phyloP scores from a whole-genome alignment of 2,888 invertebrate genomes.

The Sinhomidia bicolor region DNA sequence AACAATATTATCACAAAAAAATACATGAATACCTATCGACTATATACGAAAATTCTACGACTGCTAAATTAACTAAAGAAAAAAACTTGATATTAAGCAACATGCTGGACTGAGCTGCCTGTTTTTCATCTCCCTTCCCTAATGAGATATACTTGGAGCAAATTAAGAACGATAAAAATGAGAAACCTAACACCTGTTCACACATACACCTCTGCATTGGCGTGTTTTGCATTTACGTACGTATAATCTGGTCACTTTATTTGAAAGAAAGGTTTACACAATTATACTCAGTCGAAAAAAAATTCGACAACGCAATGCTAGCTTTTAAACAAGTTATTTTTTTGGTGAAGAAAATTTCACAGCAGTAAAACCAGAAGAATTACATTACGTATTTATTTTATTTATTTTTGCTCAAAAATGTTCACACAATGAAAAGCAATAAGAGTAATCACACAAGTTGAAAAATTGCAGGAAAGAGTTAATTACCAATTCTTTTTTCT shows the following conservation, averaged over 20 bases:
- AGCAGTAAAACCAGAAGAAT: neutral
- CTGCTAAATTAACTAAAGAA: neutral
- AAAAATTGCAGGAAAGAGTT: slow-evolving; percentile 60
- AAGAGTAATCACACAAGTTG: slow-evolving; percentile 35
- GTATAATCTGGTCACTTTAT: neutral
- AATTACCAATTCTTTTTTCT: slow-evolving; percentile 58
- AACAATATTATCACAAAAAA: slow-evolving; percentile 21
- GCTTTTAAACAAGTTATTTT: slow-evolving; percentile 24
- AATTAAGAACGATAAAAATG: slow-evolving; percentile 55
- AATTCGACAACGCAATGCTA: neutral
- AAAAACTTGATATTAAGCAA: neutral
- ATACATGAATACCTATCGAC: neutral
- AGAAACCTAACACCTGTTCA: slow-evolving; percentile 57
- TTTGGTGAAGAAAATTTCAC: neutral
- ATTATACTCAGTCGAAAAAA: neutral
- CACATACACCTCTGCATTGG: neutral
- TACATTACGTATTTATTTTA: neutral
- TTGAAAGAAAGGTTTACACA: neutral
- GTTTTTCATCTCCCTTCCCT: slow-evolving; percentile 8
- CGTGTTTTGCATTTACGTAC: neutral
- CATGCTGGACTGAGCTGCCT: neutral
- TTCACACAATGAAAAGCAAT: slow-evolving; percentile 21
- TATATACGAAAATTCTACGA: neutral
- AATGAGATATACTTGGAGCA: slow-evolving; percentile 45
- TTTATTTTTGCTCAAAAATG: slow-evolving; percentile 17